Conservation (phyloP, 2,797 vertebrate genomes). For the Staurois parvus region DNA sequence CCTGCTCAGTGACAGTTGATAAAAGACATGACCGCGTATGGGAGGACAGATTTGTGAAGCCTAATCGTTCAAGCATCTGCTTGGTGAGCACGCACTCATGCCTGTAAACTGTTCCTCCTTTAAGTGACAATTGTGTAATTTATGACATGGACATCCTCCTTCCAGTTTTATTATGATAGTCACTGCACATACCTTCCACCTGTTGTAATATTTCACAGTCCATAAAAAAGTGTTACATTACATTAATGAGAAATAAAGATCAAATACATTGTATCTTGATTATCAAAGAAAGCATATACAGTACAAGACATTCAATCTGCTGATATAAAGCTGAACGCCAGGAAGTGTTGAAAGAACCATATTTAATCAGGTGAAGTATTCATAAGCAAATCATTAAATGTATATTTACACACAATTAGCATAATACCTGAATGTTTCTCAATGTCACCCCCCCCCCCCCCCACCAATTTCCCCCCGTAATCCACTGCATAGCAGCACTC, state of each 20-base stretch:
- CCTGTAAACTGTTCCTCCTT: slow-evolving; percentile 82
- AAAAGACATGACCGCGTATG: slow-evolving; percentile 89
- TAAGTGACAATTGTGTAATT: slow-evolving; percentile 82
- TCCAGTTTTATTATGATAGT: slow-evolving; percentile 78
- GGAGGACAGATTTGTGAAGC: slow-evolving; percentile 82
- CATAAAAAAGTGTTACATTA: slow-evolving; percentile 74
- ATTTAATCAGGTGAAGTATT: no score
- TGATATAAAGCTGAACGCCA: neutral
- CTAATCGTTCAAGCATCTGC: slow-evolving; percentile 83
- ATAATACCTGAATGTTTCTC: no score
- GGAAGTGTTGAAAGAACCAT: neutral
- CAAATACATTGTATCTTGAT: slow-evolving; percentile 4
- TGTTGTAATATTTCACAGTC: slow-evolving; percentile 66
- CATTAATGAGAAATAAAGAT: slow-evolving; percentile 52
- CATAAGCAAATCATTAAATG: no score
- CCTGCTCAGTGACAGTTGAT: slow-evolving; percentile 86
- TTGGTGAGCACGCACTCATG: slow-evolving; percentile 79
- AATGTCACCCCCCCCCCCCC: no score
- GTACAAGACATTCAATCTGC: neutral
- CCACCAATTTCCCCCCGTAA: no score
- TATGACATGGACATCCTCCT: slow-evolving; percentile 77
- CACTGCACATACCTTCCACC: slow-evolving; percentile 71
- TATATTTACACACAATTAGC: no score
- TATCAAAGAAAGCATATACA: no score
- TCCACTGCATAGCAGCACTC: no score